Conservation (phyloP, 1,140 invertebrate species). For the Centruroides sculpturatus region DNA sequence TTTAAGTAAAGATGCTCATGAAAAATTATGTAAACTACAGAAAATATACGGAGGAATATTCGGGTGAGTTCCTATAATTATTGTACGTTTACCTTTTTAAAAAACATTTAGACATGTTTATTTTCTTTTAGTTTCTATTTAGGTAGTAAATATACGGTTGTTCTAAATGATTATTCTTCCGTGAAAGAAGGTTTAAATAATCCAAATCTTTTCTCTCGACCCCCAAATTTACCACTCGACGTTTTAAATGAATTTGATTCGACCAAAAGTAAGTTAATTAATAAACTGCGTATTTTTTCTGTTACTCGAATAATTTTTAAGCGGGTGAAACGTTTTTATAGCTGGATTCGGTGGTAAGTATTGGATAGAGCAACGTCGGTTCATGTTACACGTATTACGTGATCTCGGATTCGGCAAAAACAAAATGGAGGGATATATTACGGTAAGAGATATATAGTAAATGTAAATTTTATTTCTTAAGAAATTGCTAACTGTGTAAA, state of each 20-base stretch:
- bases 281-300: too few species aligned
- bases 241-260: too few species aligned
- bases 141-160: slow-evolving; percentile 18
- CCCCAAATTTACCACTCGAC: too few species aligned
- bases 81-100: too few species aligned
- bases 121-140: too few species aligned
- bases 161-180: background rate
- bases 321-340: slow-evolving; percentile 1
- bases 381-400: slow-evolving; percentile 50
- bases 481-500: too few species aligned
- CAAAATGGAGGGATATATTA: slow-evolving; percentile 52
- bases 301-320: too few species aligned
- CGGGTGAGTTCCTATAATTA: background rate
- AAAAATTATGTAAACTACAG: slow-evolving; percentile 1
- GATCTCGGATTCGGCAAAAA: slow-evolving; percentile 58
- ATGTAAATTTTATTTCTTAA: too few species aligned
- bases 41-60: slow-evolving; percentile 10
- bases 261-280: too few species aligned
- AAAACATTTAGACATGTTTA: too few species aligned
- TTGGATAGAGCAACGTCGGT: slow-evolving; percentile 58
- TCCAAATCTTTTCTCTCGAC: background rate
- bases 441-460: slow-evolving; percentile 19
- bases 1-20: slow-evolving; percentile 2
- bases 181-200: background rate
- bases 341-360: slow-evolving; percentile 33